Conservation (phyloP, 1,140 invertebrate species). For the Cherax destructor region DNA sequence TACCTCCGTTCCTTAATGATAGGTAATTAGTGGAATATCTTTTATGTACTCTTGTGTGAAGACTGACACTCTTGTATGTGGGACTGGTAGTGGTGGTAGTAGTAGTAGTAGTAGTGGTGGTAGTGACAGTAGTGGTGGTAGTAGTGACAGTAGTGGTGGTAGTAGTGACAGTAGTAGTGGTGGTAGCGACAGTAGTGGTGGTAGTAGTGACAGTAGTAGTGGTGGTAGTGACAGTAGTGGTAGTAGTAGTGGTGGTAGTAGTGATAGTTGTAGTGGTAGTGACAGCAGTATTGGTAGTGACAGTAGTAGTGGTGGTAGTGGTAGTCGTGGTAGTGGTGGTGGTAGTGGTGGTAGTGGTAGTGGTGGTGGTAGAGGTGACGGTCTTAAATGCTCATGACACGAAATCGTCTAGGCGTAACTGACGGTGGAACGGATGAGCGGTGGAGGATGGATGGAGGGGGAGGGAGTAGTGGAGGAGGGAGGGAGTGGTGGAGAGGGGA, state of each 20-base stretch:
- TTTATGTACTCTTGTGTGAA: too few relatives aligned
- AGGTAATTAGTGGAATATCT: too few relatives aligned
- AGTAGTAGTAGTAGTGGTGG: not conserved
- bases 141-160: not conserved
- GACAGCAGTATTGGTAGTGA: not conserved
- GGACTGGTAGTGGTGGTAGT: not conserved
- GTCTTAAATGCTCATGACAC: not conserved
- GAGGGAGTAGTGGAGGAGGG: too few relatives aligned
- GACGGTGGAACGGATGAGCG: not conserved
- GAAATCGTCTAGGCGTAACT: not conserved
- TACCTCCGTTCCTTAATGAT: too few relatives aligned
- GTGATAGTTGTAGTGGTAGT: not conserved
- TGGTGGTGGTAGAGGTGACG: not conserved
- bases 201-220: not conserved
- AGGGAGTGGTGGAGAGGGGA: too few relatives aligned
- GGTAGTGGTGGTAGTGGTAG: slow-evolving; percentile 1
- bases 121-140: not conserved
- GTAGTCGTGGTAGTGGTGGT: not conserved
- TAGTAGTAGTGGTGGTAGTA: not conserved
- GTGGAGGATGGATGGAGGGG: too few relatives aligned
- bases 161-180: not conserved
- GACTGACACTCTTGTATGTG: not conserved
- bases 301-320: not conserved
- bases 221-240: not conserved
- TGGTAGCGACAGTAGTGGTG: not conserved